These are phyloP conservation scores for Rhinophrynus dorsalis DNA, from an alignment of 2,797 vertebrate species.

Conservation along the genomic window DNA sequence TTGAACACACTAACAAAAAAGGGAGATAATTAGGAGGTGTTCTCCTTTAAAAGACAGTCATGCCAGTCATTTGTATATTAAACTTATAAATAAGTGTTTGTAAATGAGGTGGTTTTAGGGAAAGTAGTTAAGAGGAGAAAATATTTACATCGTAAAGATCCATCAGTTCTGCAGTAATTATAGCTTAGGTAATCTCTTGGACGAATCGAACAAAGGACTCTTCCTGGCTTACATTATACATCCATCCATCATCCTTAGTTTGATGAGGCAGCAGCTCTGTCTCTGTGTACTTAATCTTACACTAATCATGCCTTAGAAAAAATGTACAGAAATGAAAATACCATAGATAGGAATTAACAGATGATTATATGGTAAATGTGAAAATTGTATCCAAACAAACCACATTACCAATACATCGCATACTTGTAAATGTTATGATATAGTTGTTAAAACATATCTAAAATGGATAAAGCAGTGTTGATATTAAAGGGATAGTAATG, in stretches of 20 bases:
- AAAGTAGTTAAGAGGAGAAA: background rate
- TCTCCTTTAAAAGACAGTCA: too few relatives aligned
- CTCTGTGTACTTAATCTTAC: background rate
- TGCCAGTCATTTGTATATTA: background rate
- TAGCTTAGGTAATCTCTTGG: background rate
- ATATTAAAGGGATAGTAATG: too few relatives aligned
- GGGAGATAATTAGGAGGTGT: too few relatives aligned
- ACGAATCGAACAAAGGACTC: background rate
- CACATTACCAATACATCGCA: too few relatives aligned
- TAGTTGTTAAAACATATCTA: too few relatives aligned
- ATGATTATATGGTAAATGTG: too few relatives aligned
- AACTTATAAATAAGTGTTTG: too few relatives aligned
- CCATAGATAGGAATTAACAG: too few relatives aligned
- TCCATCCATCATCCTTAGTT: conserved; percentile 1
- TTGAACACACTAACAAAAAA: too few relatives aligned
- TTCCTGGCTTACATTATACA: background rate
- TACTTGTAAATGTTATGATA: too few relatives aligned
- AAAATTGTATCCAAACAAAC: too few relatives aligned
- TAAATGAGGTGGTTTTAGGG: background rate
- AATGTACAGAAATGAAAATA: background rate
- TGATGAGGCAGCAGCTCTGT: background rate
- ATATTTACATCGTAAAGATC: conserved; percentile 7
- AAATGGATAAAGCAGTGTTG: too few relatives aligned
- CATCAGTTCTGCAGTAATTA: background rate
- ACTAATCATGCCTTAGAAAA: background rate